Evolutionary conservation across 2,888 invertebrate genomes (phyloP).

Genomic region (Seira musarum): DNA sequence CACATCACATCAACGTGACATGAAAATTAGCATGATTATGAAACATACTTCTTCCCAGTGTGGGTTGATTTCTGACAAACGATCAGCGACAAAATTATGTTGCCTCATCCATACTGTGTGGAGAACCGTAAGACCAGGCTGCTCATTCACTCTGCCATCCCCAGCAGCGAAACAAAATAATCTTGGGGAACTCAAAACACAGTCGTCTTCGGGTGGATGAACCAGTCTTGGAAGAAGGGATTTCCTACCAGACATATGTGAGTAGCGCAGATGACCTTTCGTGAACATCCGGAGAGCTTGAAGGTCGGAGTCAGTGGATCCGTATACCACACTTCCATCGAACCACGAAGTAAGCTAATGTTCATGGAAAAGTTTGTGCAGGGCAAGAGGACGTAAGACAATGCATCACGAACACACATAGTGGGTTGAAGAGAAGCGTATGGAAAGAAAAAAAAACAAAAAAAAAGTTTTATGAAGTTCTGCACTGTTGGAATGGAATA

Average conservation of each 20-base stretch:
- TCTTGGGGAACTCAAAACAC: conserved; percentile 68
- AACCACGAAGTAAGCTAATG: conserved; percentile 81
- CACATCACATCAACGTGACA: neutral
- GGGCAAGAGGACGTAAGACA: neutral
- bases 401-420: too few relatives aligned
- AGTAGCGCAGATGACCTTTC: conserved; percentile 79
- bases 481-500: too few relatives aligned
- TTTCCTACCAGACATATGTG: conserved; percentile 78
- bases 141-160: conserved; percentile 85
- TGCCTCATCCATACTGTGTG: conserved; percentile 84
- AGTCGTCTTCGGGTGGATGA: conserved; percentile 71
- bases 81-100: conserved; percentile 83
- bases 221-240: conserved; percentile 76
- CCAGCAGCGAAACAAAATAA: conserved; percentile 83
- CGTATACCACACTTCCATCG: conserved; percentile 88
- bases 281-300: conserved; percentile 84
- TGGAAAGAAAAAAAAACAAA: conserved; percentile 8
- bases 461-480: conserved; percentile 18
- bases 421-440: neutral
- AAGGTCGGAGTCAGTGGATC: conserved; percentile 82
- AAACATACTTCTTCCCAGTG: conserved; percentile 90
- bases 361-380: neutral
- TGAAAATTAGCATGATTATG: neutral
- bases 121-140: conserved; percentile 82
- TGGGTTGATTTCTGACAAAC: conserved; percentile 82